These are phyloP conservation scores for Pteruthius melanotis DNA, from an alignment of 2,113 vertebrate genomes.

Conservation along the genomic window DNA sequence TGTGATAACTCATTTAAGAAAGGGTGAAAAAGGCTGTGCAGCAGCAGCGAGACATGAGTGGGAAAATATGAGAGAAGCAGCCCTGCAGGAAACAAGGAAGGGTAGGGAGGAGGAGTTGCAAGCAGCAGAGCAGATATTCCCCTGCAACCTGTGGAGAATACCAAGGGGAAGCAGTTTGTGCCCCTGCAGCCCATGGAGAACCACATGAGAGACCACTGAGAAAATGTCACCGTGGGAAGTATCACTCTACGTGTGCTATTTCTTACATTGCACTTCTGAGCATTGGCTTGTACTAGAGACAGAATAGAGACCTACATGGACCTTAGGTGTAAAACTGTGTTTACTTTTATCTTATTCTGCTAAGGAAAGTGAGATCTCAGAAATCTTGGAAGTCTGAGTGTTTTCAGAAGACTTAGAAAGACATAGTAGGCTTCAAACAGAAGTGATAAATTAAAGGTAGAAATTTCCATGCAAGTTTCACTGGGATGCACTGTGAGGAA, in stretches of 20 bases:
- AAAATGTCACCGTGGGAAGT: not conserved
- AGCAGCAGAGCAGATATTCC: not conserved
- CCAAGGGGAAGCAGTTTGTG: not conserved
- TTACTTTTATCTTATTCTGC: not conserved
- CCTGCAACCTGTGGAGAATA: not conserved
- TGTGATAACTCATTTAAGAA: not conserved
- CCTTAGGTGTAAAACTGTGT: not conserved
- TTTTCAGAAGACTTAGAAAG: not conserved
- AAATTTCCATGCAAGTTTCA: not conserved
- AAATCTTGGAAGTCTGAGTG: not conserved
- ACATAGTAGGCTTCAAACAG: not conserved
- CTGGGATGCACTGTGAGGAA: not conserved
- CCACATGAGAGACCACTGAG: not conserved
- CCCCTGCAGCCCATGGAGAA: not conserved
- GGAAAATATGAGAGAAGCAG: not conserved
- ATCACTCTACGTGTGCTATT: not conserved
- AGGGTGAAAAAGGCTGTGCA: accelerated
- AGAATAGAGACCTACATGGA: not conserved
- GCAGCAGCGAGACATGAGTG: not conserved
- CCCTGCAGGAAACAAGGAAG: not conserved
- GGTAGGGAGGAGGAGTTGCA: not conserved
- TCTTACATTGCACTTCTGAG: not conserved
- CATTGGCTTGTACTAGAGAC: not conserved
- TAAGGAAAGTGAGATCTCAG: not conserved
- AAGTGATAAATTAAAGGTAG: not conserved